Percentiles rank a stretch among this genome's conserved stretches.
Evolutionary conservation across 2,113 vertebrate species (phyloP).

Genomic region (Lepus americanus): DNA sequence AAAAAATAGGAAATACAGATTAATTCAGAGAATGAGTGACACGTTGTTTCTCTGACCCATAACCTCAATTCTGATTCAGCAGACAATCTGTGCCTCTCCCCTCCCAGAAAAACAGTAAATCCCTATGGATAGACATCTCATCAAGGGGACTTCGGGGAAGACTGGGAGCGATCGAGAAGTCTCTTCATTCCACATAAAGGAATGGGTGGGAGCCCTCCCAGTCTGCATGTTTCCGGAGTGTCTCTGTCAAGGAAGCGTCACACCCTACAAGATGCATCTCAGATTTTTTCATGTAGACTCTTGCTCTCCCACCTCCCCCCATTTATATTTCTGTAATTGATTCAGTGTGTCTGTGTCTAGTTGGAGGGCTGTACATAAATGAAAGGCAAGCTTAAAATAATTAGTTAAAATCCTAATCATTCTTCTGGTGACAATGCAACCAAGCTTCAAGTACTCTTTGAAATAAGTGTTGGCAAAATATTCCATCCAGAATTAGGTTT

Average conservation of each 20-base stretch:
- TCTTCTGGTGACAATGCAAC: not conserved
- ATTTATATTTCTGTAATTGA: not conserved
- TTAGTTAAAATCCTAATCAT: not conserved
- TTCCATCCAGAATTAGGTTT: not conserved
- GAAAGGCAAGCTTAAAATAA: not conserved
- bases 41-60: no score
- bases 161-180: not conserved
- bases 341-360: not conserved
- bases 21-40: not conserved
- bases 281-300: not conserved
- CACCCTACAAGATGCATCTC: not conserved
- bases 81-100: accelerated
- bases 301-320: not conserved
- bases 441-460: not conserved
- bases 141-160: not conserved
- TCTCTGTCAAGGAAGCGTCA: not conserved
- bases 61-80: not conserved
- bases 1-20: not conserved
- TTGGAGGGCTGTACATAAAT: not conserved
- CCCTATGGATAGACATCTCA: not conserved
- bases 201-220: not conserved
- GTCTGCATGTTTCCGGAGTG: not conserved
- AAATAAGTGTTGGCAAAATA: not conserved
- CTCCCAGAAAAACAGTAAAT: accelerated
- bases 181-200: not conserved